Conservation (phyloP, 2,797 vertebrate species). For the Iguana delicatissima region DNA sequence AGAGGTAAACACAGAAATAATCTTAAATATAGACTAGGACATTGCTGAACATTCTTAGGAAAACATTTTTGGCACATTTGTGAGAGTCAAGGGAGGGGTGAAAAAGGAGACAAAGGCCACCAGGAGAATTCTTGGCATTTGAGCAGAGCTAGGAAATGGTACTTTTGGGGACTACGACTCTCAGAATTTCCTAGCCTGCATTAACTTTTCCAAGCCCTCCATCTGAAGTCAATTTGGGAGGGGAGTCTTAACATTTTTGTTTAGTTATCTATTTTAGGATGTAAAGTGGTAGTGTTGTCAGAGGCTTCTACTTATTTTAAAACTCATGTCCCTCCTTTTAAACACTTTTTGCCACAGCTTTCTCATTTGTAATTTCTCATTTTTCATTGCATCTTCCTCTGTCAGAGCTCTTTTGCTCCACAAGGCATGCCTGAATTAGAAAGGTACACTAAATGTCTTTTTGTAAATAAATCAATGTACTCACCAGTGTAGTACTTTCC, state of each 20-base stretch:
- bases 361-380: not conserved
- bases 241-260: not conserved
- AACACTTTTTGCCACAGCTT: not conserved
- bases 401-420: not conserved
- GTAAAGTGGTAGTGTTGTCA: too few relatives aligned
- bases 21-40: slow-evolving; percentile 17
- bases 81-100: not conserved
- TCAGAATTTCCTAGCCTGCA: too few relatives aligned
- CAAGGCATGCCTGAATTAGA: not conserved
- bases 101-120: not conserved
- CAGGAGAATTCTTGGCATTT: not conserved
- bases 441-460: not conserved
- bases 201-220: not conserved
- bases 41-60: not conserved
- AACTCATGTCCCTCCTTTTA: not conserved
- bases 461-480: not conserved
- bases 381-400: not conserved
- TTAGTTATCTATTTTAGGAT: not conserved
- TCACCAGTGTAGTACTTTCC: not conserved
- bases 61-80: not conserved
- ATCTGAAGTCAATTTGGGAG: not conserved
- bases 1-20: slow-evolving; percentile 37
- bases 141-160: too few relatives aligned
- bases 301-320: not conserved
- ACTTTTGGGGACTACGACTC: too few relatives aligned